Percentiles rank a stretch among this genome's conserved stretches.
Evolutionary conservation across 2,888 invertebrate genomes (phyloP).

Genomic region (Drosophila kanekoi): DNA sequence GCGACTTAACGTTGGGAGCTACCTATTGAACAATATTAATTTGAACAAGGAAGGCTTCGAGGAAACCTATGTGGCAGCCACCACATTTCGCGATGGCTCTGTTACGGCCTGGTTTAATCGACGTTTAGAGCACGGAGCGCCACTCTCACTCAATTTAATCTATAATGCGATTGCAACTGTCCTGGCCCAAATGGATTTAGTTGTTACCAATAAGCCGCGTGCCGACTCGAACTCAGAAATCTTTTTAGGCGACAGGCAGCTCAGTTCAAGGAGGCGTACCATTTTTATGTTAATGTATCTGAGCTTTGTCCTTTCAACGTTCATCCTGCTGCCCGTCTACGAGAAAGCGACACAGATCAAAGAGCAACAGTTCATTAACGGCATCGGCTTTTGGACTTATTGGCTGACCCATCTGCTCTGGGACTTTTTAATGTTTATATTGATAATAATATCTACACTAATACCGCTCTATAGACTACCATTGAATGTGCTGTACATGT

Average conservation of each 20-base stretch:
- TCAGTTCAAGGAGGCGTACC: fast-evolving
- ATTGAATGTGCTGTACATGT: fast-evolving
- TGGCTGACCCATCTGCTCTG: constrained; percentile 89
- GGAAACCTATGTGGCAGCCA: constrained; percentile 33
- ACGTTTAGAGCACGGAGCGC: constrained; percentile 42
- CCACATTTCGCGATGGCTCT: constrained; percentile 1
- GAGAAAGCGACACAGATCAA: constrained; percentile 89
- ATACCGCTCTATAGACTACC: neutral
- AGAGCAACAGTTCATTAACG: constrained; percentile 90
- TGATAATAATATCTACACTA: neutral
- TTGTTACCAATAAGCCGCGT: constrained; percentile 88
- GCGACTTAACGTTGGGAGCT: neutral
- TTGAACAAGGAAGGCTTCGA: neutral
- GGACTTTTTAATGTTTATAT: constrained; percentile 43
- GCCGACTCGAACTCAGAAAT: neutral
- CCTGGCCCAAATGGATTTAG: constrained; percentile 45
- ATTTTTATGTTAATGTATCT: constrained; percentile 82
- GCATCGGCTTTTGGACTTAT: constrained; percentile 88
- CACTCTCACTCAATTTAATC: constrained; percentile 42
- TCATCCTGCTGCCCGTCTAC: constrained; percentile 86
- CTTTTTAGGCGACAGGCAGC: fast-evolving
- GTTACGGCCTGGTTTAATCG: constrained; percentile 56
- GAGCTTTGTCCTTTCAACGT: constrained; percentile 82
- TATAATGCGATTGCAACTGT: constrained; percentile 45
- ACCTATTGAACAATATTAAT: constrained; percentile 9